A percentile compares a stretch with the other conserved stretches of the same genome.
Conservation (phyloP, 2,888 invertebrate species). For the Xylocampa areola region DNA sequence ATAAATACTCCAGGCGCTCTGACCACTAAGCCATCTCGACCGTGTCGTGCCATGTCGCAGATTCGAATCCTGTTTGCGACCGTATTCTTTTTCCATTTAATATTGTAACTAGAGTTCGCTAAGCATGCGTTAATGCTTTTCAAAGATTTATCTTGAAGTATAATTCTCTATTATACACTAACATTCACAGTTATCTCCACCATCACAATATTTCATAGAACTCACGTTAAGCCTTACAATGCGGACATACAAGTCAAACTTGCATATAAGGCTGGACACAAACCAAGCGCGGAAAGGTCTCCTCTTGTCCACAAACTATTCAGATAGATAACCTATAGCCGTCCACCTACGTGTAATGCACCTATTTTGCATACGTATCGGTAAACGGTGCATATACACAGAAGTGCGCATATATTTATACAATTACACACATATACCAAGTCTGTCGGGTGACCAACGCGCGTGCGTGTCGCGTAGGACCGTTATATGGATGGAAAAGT, state of each 20-base stretch:
- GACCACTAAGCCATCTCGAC: too few relatives aligned
- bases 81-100: too few relatives aligned
- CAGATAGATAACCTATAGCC: conserved; percentile 18
- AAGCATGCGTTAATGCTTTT: too few relatives aligned
- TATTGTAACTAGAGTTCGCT: too few relatives aligned
- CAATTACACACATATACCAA: conserved; percentile 26
- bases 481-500: conserved; percentile 55
- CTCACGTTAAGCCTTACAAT: too few relatives aligned
- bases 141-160: too few relatives aligned
- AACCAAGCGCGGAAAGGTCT: not conserved
- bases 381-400: conserved; percentile 45
- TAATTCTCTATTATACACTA: too few relatives aligned
- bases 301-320: conserved; percentile 15
- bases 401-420: conserved; percentile 22
- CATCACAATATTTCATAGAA: too few relatives aligned
- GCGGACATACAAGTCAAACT: not conserved
- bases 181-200: too few relatives aligned
- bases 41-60: too few relatives aligned
- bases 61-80: too few relatives aligned
- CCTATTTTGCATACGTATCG: conserved; percentile 53
- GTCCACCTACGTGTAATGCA: conserved; percentile 44
- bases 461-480: conserved; percentile 70
- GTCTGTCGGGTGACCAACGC: conserved; percentile 43
- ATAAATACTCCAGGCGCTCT: too few relatives aligned
- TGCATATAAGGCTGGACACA: not conserved